These are phyloP conservation scores for Oncorhynchus gorbuscha DNA, from an alignment of 2,113 vertebrate genomes.

Conservation along the genomic window DNA sequence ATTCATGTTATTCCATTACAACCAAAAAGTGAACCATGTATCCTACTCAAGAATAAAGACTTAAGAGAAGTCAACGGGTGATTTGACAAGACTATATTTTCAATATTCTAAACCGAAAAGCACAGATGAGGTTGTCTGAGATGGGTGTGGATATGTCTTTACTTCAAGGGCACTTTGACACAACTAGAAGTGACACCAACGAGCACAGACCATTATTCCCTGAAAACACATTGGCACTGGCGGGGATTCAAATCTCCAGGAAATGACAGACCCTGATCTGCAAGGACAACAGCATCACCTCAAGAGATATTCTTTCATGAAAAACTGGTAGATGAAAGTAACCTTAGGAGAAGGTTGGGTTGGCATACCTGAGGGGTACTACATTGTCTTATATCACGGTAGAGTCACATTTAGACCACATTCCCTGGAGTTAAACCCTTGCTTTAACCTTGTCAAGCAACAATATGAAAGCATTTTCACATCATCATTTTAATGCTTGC, in stretches of 20 bases:
- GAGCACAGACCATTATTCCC: neutral
- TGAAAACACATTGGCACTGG: neutral
- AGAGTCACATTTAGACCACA: too few relatives aligned
- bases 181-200: conserved; percentile 26
- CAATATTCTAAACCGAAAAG: too few relatives aligned
- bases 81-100: too few relatives aligned
- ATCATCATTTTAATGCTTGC: neutral
- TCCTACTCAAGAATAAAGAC: too few relatives aligned
- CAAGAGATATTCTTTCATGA: neutral
- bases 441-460: neutral
- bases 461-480: neutral
- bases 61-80: too few relatives aligned
- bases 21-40: too few relatives aligned
- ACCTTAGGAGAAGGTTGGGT: neutral
- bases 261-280: neutral
- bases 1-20: too few relatives aligned
- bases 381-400: too few relatives aligned
- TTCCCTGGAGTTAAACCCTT: too few relatives aligned
- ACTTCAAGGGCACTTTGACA: neutral
- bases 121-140: too few relatives aligned
- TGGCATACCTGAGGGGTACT: neutral
- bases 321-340: neutral
- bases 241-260: conserved; percentile 6
- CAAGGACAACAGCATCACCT: neutral
- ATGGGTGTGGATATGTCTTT: too few relatives aligned